Conservation (phyloP, 2,113 vertebrate genomes). For the Riparia riparia region DNA sequence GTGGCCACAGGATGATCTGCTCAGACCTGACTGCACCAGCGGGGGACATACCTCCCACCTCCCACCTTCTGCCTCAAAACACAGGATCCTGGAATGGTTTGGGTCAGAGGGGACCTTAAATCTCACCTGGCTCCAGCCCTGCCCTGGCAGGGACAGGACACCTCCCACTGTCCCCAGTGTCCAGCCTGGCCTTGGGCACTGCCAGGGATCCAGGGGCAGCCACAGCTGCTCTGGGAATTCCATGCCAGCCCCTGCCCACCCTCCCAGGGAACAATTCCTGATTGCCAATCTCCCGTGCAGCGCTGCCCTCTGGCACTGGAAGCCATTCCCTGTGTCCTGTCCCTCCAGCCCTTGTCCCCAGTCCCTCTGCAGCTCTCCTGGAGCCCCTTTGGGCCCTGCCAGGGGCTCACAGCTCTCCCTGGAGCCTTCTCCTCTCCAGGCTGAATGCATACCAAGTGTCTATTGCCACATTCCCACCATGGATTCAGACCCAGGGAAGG, state of each 20-base stretch:
- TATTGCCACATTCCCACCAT: fast-evolving
- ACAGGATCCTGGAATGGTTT: background rate
- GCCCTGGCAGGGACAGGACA: background rate
- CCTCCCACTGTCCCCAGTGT: background rate
- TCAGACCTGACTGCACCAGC: too few relatives aligned
- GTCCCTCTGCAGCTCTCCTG: background rate
- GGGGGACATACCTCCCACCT: background rate
- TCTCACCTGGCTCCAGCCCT: fast-evolving
- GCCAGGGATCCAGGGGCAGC: background rate
- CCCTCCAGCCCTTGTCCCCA: background rate
- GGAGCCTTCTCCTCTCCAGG: background rate
- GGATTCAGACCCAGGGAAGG: too few relatives aligned
- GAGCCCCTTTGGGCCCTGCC: background rate
- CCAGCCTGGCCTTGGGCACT: background rate
- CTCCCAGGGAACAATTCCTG: background rate
- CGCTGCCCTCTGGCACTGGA: background rate
- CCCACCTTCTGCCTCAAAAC: background rate
- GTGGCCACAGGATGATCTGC: fast-evolving
- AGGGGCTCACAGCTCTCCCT: background rate
- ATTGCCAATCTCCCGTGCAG: background rate
- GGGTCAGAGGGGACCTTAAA: background rate
- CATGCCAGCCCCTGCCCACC: too few relatives aligned
- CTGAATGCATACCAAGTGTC: background rate
- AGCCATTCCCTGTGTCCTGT: background rate
- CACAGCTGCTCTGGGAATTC: background rate